Conservation (phyloP, 2,888 invertebrate genomes). For the Epiblema foenella region DNA sequence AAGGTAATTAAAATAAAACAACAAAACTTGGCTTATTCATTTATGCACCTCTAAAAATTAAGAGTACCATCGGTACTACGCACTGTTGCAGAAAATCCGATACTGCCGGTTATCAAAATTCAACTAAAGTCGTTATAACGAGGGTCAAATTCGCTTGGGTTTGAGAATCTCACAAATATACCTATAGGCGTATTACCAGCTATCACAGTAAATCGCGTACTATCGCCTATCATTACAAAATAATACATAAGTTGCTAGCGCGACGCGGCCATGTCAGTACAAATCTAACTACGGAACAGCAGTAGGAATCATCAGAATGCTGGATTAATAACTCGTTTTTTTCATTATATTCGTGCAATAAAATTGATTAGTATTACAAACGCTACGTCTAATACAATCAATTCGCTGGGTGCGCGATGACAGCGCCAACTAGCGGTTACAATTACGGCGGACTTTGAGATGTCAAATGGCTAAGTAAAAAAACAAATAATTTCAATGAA, state of each 20-base stretch:
- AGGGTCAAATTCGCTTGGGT: conserved; percentile 35
- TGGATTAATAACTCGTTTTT: background rate
- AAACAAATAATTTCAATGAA: no score
- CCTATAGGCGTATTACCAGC: conserved; percentile 37
- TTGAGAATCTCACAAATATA: conserved; percentile 39
- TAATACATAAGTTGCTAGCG: conserved; percentile 31
- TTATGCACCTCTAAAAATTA: conserved; percentile 68
- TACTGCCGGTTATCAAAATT: conserved; percentile 39
- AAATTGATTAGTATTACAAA: background rate
- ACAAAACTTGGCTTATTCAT: conserved; percentile 57
- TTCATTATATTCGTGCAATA: background rate
- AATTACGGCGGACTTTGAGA: no score
- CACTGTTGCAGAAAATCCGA: conserved; percentile 61
- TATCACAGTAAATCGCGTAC: conserved; percentile 44
- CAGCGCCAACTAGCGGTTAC: no score
- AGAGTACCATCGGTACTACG: conserved; percentile 48
- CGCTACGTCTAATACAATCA: no score
- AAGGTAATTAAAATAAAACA: conserved; percentile 52
- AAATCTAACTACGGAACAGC: conserved; percentile 50
- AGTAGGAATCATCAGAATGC: conserved; percentile 1
- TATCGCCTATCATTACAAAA: conserved; percentile 36
- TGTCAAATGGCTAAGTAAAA: no score
- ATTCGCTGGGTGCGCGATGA: no score
- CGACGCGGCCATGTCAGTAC: conserved; percentile 48
- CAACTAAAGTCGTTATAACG: conserved; percentile 30